Percentiles rank a stretch among this genome's conserved stretches.
These are phyloP conservation scores for Heliconius ethilla DNA, from an alignment of 2,888 invertebrate genomes.

Conservation along the genomic window DNA sequence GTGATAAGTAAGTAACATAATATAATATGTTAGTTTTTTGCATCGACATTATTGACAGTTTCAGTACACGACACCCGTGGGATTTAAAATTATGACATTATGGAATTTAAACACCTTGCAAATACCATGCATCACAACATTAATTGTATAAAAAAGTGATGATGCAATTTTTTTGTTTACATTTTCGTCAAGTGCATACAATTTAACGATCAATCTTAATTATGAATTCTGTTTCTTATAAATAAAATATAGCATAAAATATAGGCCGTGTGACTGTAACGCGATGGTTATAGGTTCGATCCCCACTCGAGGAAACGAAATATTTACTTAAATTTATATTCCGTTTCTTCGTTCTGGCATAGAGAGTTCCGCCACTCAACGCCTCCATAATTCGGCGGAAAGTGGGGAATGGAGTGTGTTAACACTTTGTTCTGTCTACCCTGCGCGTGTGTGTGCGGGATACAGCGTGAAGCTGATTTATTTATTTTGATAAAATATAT, in stretches of 20 bases:
- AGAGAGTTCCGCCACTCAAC: too few relatives aligned
- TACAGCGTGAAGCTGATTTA: too few relatives aligned
- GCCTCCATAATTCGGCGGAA: too few relatives aligned
- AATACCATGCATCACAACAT: constrained; percentile 23
- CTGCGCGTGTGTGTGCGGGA: too few relatives aligned
- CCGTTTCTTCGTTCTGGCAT: too few relatives aligned
- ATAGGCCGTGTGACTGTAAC: too few relatives aligned
- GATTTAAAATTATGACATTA: constrained; percentile 7
- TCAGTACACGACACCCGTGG: neutral
- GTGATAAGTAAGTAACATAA: neutral
- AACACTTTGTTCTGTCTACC: too few relatives aligned
- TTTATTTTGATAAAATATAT: too few relatives aligned
- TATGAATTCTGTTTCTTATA: neutral
- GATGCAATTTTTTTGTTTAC: neutral
- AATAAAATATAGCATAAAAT: neutral
- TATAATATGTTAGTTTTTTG: neutral
- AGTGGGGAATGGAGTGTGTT: too few relatives aligned
- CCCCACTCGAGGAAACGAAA: too few relatives aligned
- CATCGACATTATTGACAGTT: neutral
- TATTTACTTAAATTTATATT: too few relatives aligned
- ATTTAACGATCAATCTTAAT: constrained; percentile 8
- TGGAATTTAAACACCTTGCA: constrained; percentile 15
- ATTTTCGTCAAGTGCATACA: neutral
- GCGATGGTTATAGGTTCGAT: too few relatives aligned
- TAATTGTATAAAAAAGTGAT: neutral